A percentile compares a stretch with the other conserved stretches of the same genome.
These are phyloP conservation scores for Sternarchorhynchus goeldii DNA, from an alignment of 2,797 vertebrate genomes.

Conservation along the genomic window DNA sequence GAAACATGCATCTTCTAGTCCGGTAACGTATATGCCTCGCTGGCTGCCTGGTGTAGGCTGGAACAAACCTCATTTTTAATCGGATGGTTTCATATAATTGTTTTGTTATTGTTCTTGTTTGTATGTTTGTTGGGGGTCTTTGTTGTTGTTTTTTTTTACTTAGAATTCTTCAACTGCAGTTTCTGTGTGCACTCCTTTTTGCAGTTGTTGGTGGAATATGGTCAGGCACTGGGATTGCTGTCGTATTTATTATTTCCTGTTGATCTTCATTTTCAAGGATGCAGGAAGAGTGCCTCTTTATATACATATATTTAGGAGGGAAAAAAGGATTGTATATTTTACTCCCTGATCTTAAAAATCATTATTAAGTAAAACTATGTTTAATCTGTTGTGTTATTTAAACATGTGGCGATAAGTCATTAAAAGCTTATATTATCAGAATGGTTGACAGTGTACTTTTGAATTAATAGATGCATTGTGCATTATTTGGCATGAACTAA, in stretches of 20 bases:
- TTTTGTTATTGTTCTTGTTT: not conserved
- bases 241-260: not conserved
- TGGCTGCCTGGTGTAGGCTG: not conserved
- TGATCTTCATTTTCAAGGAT: not conserved
- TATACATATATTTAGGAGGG: not conserved
- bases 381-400: no score
- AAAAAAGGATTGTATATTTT: not conserved
- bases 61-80: not conserved
- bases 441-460: not conserved
- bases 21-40: not conserved
- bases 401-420: not conserved
- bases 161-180: not conserved
- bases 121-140: no score
- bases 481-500: no score
- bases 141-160: not conserved
- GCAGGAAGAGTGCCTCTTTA: not conserved
- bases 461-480: not conserved
- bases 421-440: not conserved
- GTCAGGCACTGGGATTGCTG: slow-evolving; percentile 9
- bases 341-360: not conserved
- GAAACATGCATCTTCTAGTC: not conserved
- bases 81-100: not conserved
- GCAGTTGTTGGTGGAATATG: not conserved
- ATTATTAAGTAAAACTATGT: not conserved
- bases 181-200: not conserved